phyloP scores from a whole-genome alignment of 2,797 vertebrate genomes.

The Avahi laniger region DNA sequence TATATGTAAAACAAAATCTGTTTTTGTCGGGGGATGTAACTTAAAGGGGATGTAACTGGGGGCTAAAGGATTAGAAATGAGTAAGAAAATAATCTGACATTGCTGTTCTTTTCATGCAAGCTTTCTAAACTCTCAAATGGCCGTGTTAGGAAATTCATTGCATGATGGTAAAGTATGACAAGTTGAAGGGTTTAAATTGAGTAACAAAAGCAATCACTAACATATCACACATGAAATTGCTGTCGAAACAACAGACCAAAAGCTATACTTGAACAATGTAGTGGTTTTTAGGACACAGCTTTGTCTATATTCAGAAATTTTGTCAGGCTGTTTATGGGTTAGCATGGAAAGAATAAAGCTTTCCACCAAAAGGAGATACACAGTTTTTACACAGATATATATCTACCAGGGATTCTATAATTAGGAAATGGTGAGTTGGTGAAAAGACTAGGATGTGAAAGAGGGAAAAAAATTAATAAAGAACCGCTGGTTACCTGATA shows the following conservation, averaged over 20 bases:
- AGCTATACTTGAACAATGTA: neutral
- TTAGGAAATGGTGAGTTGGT: neutral
- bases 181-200: neutral
- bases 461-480: neutral
- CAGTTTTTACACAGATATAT: neutral
- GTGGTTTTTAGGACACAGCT: neutral
- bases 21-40: slow-evolving; percentile 12
- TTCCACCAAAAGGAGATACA: neutral
- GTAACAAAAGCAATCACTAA: neutral
- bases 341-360: neutral
- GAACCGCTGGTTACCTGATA: too few species aligned
- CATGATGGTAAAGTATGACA: neutral
- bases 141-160: neutral
- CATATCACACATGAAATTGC: neutral
- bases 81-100: neutral
- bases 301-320: neutral
- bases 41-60: neutral
- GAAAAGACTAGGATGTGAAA: neutral
- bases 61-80: slow-evolving; percentile 18
- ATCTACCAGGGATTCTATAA: neutral
- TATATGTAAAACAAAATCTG: slow-evolving; percentile 65
- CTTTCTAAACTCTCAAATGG: neutral
- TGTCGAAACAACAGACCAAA: neutral
- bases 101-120: neutral
- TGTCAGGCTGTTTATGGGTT: neutral